These are phyloP conservation scores for Andrena minutula DNA, from an alignment of 2,888 invertebrate genomes.

Conservation along the genomic window DNA sequence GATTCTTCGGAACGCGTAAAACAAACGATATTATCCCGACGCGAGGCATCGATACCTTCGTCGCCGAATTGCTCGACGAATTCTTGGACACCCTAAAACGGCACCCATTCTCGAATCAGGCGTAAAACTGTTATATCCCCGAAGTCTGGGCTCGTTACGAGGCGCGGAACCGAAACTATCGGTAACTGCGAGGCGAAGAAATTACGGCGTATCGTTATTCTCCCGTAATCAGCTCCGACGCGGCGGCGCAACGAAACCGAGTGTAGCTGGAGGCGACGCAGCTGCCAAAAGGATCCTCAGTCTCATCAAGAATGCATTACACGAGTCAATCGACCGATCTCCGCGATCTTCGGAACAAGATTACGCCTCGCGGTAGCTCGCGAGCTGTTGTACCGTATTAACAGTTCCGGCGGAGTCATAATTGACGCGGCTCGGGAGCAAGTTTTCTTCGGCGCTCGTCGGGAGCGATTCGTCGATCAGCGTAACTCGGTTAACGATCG, in stretches of 20 bases:
- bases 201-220: constrained; percentile 56
- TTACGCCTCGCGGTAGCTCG: constrained; percentile 37
- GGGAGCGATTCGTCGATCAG: constrained; percentile 24
- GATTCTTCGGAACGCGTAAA: constrained; percentile 60
- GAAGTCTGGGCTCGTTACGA: neutral
- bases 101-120: neutral
- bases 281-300: constrained; percentile 41
- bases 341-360: constrained; percentile 60
- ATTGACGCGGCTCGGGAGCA: constrained; percentile 27
- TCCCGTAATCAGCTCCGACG: constrained; percentile 58
- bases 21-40: constrained; percentile 52
- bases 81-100: neutral
- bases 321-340: constrained; percentile 62
- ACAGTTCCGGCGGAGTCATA: constrained; percentile 36
- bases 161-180: neutral
- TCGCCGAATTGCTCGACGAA: constrained; percentile 14
- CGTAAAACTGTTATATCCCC: neutral
- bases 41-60: constrained; percentile 23
- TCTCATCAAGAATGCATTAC: constrained; percentile 67
- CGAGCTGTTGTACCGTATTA: constrained; percentile 22
- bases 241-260: constrained; percentile 47
- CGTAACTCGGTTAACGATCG: constrained; percentile 35
- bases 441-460: neutral
- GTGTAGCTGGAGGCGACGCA: constrained; percentile 38
- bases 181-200: constrained; percentile 5